These are phyloP conservation scores for Hypanus sabinus DNA, from an alignment of 2,113 vertebrate species.

Conservation along the genomic window DNA sequence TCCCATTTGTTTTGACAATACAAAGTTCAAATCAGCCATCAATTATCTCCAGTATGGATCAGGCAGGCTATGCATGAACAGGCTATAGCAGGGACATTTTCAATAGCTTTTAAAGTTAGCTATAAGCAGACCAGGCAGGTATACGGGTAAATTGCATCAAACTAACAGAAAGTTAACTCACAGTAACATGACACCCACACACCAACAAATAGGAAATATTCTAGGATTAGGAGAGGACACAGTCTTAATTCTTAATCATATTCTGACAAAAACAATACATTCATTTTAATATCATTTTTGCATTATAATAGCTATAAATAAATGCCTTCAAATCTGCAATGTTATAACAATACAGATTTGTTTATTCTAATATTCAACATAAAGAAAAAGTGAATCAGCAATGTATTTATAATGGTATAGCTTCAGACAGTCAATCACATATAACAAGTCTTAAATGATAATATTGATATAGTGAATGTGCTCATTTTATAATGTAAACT, in stretches of 20 bases:
- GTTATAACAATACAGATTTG: background rate
- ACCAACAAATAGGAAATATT: background rate
- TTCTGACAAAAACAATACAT: background rate
- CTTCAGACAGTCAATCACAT: background rate
- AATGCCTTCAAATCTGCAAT: background rate
- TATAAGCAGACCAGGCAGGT: background rate
- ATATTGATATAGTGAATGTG: background rate
- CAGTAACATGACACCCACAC: background rate
- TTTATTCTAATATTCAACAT: background rate
- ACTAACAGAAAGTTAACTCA: background rate
- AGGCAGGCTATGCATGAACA: background rate
- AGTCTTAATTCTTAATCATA: background rate
- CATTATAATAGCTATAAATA: background rate
- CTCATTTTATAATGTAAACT: background rate
- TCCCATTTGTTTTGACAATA: background rate
- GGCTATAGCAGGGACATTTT: background rate
- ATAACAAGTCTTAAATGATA: background rate
- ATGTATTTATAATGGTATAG: background rate
- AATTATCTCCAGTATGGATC: background rate
- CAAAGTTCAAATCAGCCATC: background rate
- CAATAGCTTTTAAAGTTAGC: background rate
- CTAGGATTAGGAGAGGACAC: background rate
- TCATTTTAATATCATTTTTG: background rate
- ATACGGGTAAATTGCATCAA: background rate
- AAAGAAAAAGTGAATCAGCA: background rate